Evolutionary conservation across 2,888 invertebrate genomes (phyloP).

Genomic region (Asteroscopus sphinx): DNA sequence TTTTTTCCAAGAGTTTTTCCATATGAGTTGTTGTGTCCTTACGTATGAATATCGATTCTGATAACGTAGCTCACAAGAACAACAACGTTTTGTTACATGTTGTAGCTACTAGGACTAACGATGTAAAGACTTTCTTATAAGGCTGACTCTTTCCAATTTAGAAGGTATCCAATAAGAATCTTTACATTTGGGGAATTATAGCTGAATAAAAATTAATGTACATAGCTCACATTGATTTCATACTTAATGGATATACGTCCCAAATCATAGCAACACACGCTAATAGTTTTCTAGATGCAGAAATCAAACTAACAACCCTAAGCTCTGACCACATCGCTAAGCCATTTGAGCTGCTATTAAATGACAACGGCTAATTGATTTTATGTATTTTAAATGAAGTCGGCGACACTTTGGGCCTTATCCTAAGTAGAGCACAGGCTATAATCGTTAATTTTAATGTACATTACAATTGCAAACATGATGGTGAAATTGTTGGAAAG

Average conservation of each 20-base stretch:
- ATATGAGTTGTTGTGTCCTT: too few relatives aligned
- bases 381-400: constrained; percentile 50
- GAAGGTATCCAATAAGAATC: too few relatives aligned
- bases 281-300: constrained; percentile 20
- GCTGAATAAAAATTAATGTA: too few relatives aligned
- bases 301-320: constrained; percentile 22
- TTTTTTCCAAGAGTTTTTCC: too few relatives aligned
- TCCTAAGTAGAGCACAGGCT: constrained; percentile 32
- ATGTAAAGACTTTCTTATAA: too few relatives aligned
- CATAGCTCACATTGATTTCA: too few relatives aligned
- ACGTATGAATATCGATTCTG: too few relatives aligned
- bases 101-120: too few relatives aligned
- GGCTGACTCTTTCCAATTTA: too few relatives aligned
- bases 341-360: constrained; percentile 22
- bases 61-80: too few relatives aligned
- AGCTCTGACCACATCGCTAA: constrained; percentile 22
- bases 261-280: not conserved
- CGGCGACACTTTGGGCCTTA: constrained; percentile 36
- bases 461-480: constrained; percentile 56
- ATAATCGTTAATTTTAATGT: constrained; percentile 52
- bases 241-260: not conserved
- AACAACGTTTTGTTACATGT: too few relatives aligned
- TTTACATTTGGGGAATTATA: too few relatives aligned
- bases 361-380: constrained; percentile 44
- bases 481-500: constrained; percentile 63